Evolutionary conservation across 2,888 invertebrate genomes (phyloP), one percentile per base, ranked within the genome.

Genomic region (Rhorus exstirpatorius): DNA sequence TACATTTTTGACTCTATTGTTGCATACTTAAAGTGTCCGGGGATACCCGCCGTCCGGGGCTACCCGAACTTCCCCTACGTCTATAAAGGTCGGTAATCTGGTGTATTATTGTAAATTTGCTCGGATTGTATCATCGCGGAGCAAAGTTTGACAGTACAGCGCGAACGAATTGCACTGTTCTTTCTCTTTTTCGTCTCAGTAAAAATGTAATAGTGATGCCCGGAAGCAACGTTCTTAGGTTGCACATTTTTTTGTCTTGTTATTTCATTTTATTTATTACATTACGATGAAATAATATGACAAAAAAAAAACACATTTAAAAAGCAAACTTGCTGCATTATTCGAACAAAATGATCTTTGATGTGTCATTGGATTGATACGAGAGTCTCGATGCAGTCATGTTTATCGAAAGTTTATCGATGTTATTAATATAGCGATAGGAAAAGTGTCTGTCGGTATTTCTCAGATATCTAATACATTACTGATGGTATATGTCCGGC

Each of bases 231-330:
- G 89, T 88, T 89, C 90, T 91, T 89, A 90, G 91, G 87, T n/a
- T n/a, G n/a, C n/a, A 88, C 31, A 89, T 90, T 91, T 90, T 91
- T 67, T 91, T 91, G 90, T 91, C 90, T 60, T 91, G n/a, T 91
- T 90, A 90, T 89, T 89, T 90, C 89, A 87, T 83, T 80, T 79
- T 65, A 12, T 31, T 31, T 31, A n/a, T n/a, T n/a, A n/a, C n/a
- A n/a, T n/a, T n/a, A n/a, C n/a, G n/a, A n/a, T n/a, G n/a, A n/a
- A n/a, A n/a, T n/a, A n/a, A n/a, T n/a, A n/a, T n/a, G n/a, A n/a
- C n/a, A n/a, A n/a, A n/a, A n/a, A n/a, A n/a, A n/a, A n/a, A n/a
- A n/a, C n/a, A n/a, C n/a, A n/a, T n/a, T n/a, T n/a, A n/a, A n/a
- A n/a, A n/a, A n/a, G n/a, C n/a, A n/a, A n/a, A n/a, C n/a, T n/a